Conservation (phyloP, 2,113 vertebrate genomes). For the Campylomormyrus numenius region DNA sequence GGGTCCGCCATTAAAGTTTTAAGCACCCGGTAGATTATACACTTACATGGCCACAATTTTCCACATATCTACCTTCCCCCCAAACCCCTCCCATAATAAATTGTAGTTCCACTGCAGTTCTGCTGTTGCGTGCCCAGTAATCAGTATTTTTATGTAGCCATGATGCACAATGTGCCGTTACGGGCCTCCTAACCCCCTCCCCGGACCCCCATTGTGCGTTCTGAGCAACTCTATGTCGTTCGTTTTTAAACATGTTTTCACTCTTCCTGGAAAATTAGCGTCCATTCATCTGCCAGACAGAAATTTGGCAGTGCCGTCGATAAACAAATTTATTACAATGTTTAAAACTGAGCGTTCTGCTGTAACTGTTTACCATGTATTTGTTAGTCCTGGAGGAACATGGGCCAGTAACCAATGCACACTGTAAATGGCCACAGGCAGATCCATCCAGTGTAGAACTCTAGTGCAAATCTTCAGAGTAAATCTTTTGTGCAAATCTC, state of each 20-base stretch:
- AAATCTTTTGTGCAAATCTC: not conserved
- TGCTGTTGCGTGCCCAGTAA: not conserved
- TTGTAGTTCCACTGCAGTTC: not conserved
- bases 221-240: not conserved
- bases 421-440: not conserved
- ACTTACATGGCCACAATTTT: not conserved
- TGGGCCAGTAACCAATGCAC: not conserved
- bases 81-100: not conserved
- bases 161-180: not conserved
- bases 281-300: not conserved
- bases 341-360: not conserved
- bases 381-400: not conserved
- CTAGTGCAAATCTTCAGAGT: not conserved
- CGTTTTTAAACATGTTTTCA: not conserved
- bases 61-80: not conserved
- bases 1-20: not conserved
- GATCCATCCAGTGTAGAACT: not conserved
- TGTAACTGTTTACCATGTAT: not conserved
- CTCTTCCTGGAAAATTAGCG: not conserved
- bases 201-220: not conserved
- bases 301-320: not conserved
- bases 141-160: constrained; percentile 2
- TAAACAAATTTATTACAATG: not conserved
- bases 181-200: not conserved
- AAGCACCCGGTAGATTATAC: not conserved